These are phyloP conservation scores for Catagonus wagneri DNA, from an alignment of 2,113 vertebrate species.

Conservation along the genomic window DNA sequence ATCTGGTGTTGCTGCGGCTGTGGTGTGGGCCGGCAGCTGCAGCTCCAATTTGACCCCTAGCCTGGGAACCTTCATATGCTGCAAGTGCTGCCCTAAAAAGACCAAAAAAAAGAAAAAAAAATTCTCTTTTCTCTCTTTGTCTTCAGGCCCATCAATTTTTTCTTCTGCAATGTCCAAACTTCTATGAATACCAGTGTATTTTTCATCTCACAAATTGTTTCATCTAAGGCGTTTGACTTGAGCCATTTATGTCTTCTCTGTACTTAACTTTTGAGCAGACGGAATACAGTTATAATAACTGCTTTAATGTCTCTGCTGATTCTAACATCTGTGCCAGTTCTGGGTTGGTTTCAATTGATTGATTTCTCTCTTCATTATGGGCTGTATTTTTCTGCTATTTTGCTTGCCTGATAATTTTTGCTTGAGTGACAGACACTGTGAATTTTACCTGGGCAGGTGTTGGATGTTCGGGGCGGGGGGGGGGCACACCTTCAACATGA, in stretches of 20 bases:
- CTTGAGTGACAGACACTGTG: background rate
- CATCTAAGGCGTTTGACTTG: background rate
- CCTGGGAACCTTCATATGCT: too few relatives aligned
- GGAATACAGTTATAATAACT: too few relatives aligned
- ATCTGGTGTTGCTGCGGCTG: too few relatives aligned
- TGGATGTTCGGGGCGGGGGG: too few relatives aligned
- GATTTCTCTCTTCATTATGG: too few relatives aligned
- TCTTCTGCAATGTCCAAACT: background rate
- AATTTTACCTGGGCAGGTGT: background rate
- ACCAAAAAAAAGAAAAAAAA: too few relatives aligned
- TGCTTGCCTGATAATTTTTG: background rate
- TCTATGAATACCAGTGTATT: rapidly evolving
- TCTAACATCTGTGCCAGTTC: background rate
- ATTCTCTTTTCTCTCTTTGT: background rate
- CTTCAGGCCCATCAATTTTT: background rate
- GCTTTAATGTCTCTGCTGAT: background rate
- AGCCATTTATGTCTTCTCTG: background rate
- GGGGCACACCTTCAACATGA: too few relatives aligned
- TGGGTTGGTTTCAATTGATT: background rate
- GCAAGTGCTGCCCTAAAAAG: too few relatives aligned
- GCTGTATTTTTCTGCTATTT: background rate
- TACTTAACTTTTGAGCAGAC: background rate
- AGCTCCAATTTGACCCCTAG: too few relatives aligned
- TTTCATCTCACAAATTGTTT: background rate
- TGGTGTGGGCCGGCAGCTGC: too few relatives aligned